Percentiles rank a stretch among this genome's conserved stretches.
Evolutionary conservation across 2,888 invertebrate genomes (phyloP).

Genomic region (Lasioglossum pauxillum): DNA sequence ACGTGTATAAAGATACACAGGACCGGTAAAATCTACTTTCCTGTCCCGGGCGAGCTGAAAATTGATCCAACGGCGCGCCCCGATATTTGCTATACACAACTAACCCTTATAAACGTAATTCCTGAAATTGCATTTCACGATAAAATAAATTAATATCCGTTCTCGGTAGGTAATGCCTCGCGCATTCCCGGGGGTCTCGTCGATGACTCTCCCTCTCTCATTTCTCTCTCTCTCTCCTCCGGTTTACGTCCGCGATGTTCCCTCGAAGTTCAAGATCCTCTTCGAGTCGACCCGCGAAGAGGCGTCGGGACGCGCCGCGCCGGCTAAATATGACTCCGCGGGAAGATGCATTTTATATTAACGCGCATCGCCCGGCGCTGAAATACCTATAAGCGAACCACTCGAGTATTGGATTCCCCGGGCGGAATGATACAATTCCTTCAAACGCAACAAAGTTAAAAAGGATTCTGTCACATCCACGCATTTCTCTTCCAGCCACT

Average conservation of each 20-base stretch:
- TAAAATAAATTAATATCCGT: constrained; percentile 54
- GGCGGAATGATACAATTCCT: constrained; percentile 25
- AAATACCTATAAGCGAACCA: neutral
- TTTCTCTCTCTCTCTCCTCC: neutral
- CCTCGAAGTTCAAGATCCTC: constrained; percentile 6
- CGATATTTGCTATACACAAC: constrained; percentile 35
- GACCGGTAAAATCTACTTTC: constrained; percentile 73
- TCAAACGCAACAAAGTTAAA: constrained; percentile 40
- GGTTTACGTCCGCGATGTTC: constrained; percentile 20
- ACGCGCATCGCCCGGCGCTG: neutral
- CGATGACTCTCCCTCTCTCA: constrained; percentile 15
- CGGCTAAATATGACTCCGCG: neutral
- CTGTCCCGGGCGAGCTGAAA: constrained; percentile 68
- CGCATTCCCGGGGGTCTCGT: constrained; percentile 42
- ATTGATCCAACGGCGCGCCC: constrained; percentile 64
- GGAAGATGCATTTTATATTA: constrained; percentile 15
- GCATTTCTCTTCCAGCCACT: constrained; percentile 52
- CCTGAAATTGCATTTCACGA: constrained; percentile 52
- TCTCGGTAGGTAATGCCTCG: constrained; percentile 32
- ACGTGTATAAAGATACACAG: constrained; percentile 70
- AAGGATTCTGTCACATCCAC: constrained; percentile 66
- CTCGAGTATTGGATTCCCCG: constrained; percentile 1
- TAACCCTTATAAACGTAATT: constrained; percentile 51
- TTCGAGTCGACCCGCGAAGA: neutral
- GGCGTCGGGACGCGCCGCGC: neutral